Evolutionary conservation across 2,113 vertebrate species (phyloP), one percentile per base, ranked within the genome.

Genomic region (Xiphorhynchus elegans): DNA sequence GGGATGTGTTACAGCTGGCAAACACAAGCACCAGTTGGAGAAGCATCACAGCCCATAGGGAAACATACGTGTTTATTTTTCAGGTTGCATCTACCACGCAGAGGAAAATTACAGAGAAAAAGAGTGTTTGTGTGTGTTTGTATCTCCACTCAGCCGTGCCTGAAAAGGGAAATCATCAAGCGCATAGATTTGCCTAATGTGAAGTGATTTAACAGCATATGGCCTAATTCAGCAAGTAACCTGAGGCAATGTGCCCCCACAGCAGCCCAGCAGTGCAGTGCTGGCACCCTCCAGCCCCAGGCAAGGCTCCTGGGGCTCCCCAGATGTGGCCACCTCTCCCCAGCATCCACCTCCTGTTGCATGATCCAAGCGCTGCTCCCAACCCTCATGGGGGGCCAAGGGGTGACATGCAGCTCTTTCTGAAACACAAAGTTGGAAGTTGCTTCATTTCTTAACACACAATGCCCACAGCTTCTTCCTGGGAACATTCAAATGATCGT

Each of bases 101-200:
- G 86, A 92, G 73, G 40, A 72, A 96, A 96, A 92, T 92, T 53
- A 79, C 6, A 82, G 52, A 91, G 81, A 66, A 74, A 72, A 17
- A 60, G 19, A 47, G 33, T 4, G 39, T 26, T 31, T 84, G 40
- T 75, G 50, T 33, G 46, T 83, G 67, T 66, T 82, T 80, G 42
- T 14, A 77, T 87, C 60, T 92, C 79, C 68, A 67, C 56, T 92
- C 88, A 84, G 14, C 90, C 1, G 0, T 76, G 69, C 40, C 5
- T 2, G 37, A 62, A 88, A 77, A 56, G 47, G 20, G 83, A 84
- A 90, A 63, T 47, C 75, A 88, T 81, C 68, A 68, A 84, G 52
- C 63, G 29, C 17, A 23, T 25, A 20, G 33, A 84, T 86, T 62
- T 80, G 63, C 62, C 69, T 82, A 56, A 58, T 23, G 44, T 39